These are phyloP conservation scores for Conus ventricosus DNA, from an alignment of 1,140 invertebrate species.

Conservation along the genomic window DNA sequence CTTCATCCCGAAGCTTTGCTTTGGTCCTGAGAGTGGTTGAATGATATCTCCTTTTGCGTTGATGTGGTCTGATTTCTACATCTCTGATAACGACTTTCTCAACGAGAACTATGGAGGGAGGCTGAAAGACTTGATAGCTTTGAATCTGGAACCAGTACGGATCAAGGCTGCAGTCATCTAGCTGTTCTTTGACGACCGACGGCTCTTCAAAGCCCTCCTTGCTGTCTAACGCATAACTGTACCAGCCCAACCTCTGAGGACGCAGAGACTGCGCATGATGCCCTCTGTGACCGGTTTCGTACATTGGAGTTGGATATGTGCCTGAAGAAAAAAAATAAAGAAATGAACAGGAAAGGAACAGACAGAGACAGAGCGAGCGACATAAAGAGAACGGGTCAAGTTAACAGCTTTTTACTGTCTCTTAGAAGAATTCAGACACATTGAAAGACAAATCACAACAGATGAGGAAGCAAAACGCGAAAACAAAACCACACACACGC, in stretches of 20 bases:
- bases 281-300: background rate
- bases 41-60: background rate
- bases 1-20: background rate
- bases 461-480: too few species aligned
- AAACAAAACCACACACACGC: too few species aligned
- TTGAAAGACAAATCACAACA: too few species aligned
- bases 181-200: background rate
- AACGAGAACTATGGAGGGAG: background rate
- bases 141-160: background rate
- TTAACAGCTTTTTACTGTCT: too few species aligned
- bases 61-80: background rate
- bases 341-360: background rate
- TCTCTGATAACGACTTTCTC: background rate
- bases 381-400: too few species aligned
- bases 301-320: background rate
- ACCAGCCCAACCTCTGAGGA: background rate
- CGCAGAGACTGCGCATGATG: background rate
- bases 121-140: background rate
- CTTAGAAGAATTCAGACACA: too few species aligned
- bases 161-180: background rate
- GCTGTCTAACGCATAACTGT: background rate
- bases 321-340: background rate
- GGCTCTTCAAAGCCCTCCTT: background rate
- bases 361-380: background rate
- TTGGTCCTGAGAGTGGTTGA: background rate